Evolutionary conservation across 2,888 invertebrate species (phyloP).

Genomic region (Marasmarcha lunaedactyla): DNA sequence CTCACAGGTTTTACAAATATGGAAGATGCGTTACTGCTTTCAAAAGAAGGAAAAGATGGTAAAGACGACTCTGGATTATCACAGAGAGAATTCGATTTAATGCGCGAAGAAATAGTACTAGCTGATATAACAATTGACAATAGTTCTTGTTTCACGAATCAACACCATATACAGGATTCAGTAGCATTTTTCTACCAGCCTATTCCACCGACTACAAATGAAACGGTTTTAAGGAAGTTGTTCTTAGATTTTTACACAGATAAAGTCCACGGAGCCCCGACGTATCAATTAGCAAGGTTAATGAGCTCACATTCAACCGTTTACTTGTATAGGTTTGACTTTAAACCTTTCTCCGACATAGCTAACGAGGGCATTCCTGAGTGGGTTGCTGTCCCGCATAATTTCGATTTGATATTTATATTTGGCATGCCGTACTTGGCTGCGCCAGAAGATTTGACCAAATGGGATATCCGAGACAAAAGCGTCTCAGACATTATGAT

Average conservation of each 20-base stretch:
- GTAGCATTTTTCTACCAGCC: conserved; percentile 83
- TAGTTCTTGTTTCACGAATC: conserved; percentile 72
- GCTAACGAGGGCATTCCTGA: conserved; percentile 76
- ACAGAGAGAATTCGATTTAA: conserved; percentile 69
- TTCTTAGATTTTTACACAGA: conserved; percentile 82
- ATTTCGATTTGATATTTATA: conserved; percentile 84
- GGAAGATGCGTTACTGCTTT: conserved; percentile 79
- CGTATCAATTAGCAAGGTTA: conserved; percentile 75
- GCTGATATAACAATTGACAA: conserved; percentile 71
- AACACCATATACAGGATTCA: conserved; percentile 77
- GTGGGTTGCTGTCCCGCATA: conserved; percentile 85
- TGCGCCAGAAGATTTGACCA: conserved; percentile 65
- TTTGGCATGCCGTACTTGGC: conserved; percentile 85
- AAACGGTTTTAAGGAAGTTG: conserved; percentile 71
- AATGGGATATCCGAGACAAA: conserved; percentile 84
- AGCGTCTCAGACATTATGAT: conserved; percentile 83
- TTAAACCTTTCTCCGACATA: conserved; percentile 75
- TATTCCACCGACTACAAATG: conserved; percentile 73
- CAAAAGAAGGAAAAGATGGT: conserved; percentile 64
- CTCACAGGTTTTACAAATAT: conserved; percentile 85
- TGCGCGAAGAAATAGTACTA: conserved; percentile 73
- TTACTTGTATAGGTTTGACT: conserved; percentile 82
- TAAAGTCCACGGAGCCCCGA: conserved; percentile 79
- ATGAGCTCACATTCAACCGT: conserved; percentile 73
- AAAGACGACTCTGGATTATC: conserved; percentile 73